Evolutionary conservation across 2,888 invertebrate genomes (phyloP).

Genomic region (Sussaba pulchella): DNA sequence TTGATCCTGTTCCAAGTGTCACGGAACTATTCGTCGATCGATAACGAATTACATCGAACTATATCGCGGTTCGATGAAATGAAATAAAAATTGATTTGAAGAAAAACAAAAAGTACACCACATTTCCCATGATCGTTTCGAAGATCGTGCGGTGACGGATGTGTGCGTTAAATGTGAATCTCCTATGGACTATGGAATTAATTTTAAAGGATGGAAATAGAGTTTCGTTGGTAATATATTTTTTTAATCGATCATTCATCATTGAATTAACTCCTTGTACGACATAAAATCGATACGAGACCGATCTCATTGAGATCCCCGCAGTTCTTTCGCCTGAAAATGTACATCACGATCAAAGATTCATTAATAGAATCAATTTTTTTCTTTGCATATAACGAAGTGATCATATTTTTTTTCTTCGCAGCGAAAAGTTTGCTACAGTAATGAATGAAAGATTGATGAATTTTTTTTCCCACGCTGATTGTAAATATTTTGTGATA

Average conservation of each 20-base stretch:
- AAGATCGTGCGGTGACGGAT: not conserved
- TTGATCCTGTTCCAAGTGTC: conserved; percentile 11
- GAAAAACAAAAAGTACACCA: not conserved
- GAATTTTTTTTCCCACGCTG: too few species aligned
- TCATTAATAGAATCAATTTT: too few species aligned
- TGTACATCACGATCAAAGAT: too few species aligned
- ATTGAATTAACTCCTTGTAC: not conserved
- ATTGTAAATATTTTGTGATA: too few species aligned
- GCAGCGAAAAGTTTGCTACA: too few species aligned
- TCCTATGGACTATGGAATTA: not conserved
- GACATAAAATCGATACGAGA: too few species aligned
- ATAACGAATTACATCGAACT: conserved; percentile 1
- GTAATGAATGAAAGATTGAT: too few species aligned
- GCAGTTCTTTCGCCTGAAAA: too few species aligned
- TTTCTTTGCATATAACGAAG: too few species aligned
- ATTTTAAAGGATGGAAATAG: not conserved
- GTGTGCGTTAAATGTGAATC: not conserved
- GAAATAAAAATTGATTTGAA: too few species aligned
- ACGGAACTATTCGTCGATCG: not conserved
- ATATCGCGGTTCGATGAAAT: not conserved
- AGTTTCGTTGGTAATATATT: not conserved
- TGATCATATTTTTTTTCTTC: too few species aligned
- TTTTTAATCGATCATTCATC: not conserved
- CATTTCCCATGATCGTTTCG: not conserved
- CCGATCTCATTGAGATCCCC: too few species aligned